These are phyloP conservation scores for Myiagra hebetior DNA, from an alignment of 2,113 vertebrate genomes.

Conservation along the genomic window DNA sequence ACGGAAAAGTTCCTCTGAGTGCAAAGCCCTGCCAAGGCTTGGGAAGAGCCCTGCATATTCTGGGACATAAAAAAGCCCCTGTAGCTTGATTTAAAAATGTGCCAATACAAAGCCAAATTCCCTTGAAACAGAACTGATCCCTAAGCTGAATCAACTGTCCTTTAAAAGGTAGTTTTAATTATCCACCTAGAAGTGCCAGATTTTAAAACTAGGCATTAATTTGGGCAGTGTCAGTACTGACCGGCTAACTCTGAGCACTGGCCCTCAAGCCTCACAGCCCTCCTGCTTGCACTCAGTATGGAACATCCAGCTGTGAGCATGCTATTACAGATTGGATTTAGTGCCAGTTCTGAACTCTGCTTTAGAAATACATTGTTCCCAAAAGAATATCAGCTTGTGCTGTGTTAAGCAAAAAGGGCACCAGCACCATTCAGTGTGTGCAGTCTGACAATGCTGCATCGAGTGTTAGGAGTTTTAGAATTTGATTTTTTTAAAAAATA, in stretches of 20 bases:
- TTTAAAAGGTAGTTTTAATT: neutral
- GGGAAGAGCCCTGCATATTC: neutral
- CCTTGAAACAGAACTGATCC: neutral
- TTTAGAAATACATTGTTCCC: neutral
- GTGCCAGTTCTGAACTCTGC: neutral
- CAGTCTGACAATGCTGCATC: neutral
- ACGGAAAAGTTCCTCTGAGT: neutral
- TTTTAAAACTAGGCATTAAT: neutral
- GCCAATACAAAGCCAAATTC: neutral
- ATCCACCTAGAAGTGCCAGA: neutral
- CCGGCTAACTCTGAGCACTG: neutral
- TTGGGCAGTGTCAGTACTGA: neutral
- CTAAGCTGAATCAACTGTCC: neutral
- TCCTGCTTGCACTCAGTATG: neutral
- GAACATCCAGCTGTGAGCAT: neutral
- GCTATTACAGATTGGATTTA: neutral
- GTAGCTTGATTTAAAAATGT: neutral
- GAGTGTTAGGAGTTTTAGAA: neutral
- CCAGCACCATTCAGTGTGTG: neutral
- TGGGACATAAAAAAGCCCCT: neutral
- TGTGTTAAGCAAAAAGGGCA: neutral
- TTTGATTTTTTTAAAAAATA: neutral
- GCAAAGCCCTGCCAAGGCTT: neutral
- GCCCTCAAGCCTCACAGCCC: neutral
- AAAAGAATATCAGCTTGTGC: neutral